Evolutionary conservation across 2,113 vertebrate genomes (phyloP), one percentile per base, ranked within the genome.

Genomic region (Pedetes capensis): DNA sequence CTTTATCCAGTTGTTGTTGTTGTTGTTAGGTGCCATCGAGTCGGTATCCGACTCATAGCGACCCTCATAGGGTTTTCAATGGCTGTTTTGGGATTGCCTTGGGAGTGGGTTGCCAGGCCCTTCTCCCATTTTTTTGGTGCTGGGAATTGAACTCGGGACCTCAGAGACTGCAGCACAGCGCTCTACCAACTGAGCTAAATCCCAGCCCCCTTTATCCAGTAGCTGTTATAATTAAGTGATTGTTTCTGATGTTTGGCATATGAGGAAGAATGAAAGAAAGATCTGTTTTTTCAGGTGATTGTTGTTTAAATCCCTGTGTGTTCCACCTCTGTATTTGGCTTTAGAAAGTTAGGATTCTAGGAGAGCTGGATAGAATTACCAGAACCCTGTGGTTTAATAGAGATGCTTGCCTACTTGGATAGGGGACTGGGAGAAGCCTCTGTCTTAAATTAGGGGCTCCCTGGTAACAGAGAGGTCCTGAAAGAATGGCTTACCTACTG

Each of bases 401-500:
- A 78, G 29, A 20, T 25, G 20, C 32, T 59, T 47, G 37, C 13
- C 39, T 64, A 8, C 8, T 22, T 17, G 85, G 78, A 34, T 55
- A 47, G 16, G 71, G n/a, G 42, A 1, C 1, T 16, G 10, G 71
- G 71, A 75, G n/a, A 51, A 37, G 29, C 27, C 27, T 78, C 18
- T 1, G 0, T 8, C 4, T 61, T 47, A n/a, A 23, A 16, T n/a
- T 25, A 34, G 8, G 25, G 39, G 18, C 22, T 37, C 3, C 0
- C 32, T 27, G 18, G 49, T 18, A 18, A 5, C 1, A 9, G 27
- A 78, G 20, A 0, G 22, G 8, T 42, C 34, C 72, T n/a, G 22
- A 32, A 39, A 90, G 68, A 34, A 29, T 1, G 32, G 13, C 4
- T 53, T 0, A 0, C 22, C n/a, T 4, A 0, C 59, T 5, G 2